Base-by-base conservation (phyloP, 2,888 invertebrate species). In the Esperia sulphurella region DNA sequence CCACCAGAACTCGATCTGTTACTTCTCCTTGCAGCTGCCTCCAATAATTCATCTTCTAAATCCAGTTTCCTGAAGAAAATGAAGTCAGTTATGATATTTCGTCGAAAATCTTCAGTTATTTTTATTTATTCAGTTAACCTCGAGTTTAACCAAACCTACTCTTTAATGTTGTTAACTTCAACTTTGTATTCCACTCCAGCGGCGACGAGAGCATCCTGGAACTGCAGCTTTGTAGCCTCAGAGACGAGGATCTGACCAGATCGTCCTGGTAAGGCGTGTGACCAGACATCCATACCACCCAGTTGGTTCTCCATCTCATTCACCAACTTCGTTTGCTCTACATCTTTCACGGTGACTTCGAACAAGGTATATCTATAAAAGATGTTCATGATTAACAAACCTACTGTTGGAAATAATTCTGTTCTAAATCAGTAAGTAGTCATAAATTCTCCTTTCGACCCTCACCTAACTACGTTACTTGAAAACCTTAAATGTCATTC, bases 171-270 rank as follows among this genome's bases (percentile, higher is more conserved):
- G n/a, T 75, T 69, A 5, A 63, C 59, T 14, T 61, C 54, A 9
- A 78, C 51, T 29, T 52, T 66, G 53, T 61, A 79, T 21, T 65
- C 52, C 0, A 80, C 59, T 8, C 64, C 66, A 42, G 63, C 55
- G 2, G 52, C 47, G 0, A 58, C 54, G 30, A 82, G 57, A 10
- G 59, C 54, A 30, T 56, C 43, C 51, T 76, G 65, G 51, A 82
- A 76, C 0, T 44, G 37, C 1, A 60, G 45, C 43, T 63, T 70
- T 43, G 56, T 49, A 1, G 58, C 52, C 31, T 67, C 69, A 0
- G 79, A 51, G 0, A 81, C 80, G 14, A 81, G 65, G 5, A 79
- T 59, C 37, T 66, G 57, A 7, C 78, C 79, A 39, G 71, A 53
- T 38, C 56, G 49, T 0, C 61, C 68, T 1, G 71, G 72, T 2